Percentiles rank a stretch among this genome's conserved stretches.
Evolutionary conservation across 1,140 invertebrate genomes (phyloP).

Genomic region (Neuroterus valhalla): DNA sequence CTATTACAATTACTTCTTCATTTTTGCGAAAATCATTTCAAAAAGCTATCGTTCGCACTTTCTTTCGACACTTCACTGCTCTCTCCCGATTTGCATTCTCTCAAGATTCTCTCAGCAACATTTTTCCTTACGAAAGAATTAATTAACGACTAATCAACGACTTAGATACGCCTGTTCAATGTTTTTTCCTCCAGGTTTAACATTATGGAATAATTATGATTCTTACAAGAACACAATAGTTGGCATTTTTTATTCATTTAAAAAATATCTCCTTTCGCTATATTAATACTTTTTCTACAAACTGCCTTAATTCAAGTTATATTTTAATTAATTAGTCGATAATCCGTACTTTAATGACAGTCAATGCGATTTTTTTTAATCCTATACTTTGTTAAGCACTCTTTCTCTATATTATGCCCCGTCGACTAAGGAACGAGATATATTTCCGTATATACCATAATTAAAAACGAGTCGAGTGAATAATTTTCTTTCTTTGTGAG

Average conservation of each 20-base stretch:
- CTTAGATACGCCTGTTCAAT: constrained; percentile 55
- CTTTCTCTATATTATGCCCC: constrained; percentile 31
- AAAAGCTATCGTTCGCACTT: too few relatives aligned
- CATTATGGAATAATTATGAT: constrained; percentile 58
- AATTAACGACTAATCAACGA: constrained; percentile 65
- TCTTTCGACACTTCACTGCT: constrained; percentile 20
- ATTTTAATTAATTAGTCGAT: constrained; percentile 63
- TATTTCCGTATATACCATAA: constrained; percentile 58
- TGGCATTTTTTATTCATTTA: constrained; percentile 63
- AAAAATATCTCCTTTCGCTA: constrained; percentile 59
- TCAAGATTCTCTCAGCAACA: constrained; percentile 42
- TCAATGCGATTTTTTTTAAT: constrained; percentile 48
- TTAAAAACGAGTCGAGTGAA: constrained; percentile 55
- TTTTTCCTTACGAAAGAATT: too few relatives aligned
- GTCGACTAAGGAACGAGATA: constrained; percentile 48
- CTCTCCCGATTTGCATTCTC: constrained; percentile 10
- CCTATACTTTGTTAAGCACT: constrained; percentile 38
- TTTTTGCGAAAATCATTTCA: constrained; percentile 17
- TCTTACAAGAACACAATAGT: constrained; percentile 65
- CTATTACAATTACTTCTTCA: constrained; percentile 10
- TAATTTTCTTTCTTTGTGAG: constrained; percentile 50
- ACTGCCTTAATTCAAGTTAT: constrained; percentile 63
- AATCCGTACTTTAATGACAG: constrained; percentile 61
- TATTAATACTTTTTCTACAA: constrained; percentile 58
- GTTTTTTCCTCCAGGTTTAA: constrained; percentile 49